These are phyloP conservation scores for Orthonevra nobilis DNA, from an alignment of 2,888 invertebrate species.

Conservation along the genomic window DNA sequence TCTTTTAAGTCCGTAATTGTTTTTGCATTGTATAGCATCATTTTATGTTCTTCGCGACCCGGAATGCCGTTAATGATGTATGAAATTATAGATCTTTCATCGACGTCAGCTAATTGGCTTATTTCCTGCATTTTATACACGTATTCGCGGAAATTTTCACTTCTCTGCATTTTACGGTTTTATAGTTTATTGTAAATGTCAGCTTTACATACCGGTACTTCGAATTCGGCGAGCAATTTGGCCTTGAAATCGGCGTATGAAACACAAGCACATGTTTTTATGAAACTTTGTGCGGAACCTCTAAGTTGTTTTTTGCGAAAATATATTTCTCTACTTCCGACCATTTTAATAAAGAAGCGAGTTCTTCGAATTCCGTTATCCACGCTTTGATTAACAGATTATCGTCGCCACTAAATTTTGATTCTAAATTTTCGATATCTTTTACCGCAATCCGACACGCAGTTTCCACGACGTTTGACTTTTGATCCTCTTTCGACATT, in stretches of 20 bases:
- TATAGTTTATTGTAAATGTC: slow-evolving; percentile 9
- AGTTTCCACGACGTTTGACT: too few species aligned
- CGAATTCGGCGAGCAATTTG: background rate
- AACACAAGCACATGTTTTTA: background rate
- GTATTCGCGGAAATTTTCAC: slow-evolving; percentile 6
- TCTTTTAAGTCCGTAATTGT: background rate
- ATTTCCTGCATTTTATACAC: slow-evolving; percentile 8
- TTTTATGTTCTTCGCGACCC: background rate
- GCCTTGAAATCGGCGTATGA: background rate
- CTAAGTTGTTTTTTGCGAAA: background rate
- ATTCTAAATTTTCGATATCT: background rate
- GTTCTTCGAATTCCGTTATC: slow-evolving; percentile 1
- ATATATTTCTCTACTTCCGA: background rate
- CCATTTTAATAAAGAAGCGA: background rate
- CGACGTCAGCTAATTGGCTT: background rate
- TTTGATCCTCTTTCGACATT: too few species aligned
- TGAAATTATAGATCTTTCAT: background rate
- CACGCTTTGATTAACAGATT: slow-evolving; percentile 5
- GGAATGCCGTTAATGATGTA: background rate
- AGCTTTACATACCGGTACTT: background rate
- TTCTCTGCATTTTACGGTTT: background rate
- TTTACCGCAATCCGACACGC: background rate
- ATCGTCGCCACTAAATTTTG: slow-evolving; percentile 16
- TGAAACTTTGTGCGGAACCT: background rate
- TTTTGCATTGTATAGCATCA: background rate